Evolutionary conservation across 2,888 invertebrate species (phyloP), one percentile per base, ranked within the genome.

Genomic region (Hermaeophaga mercurialis): DNA sequence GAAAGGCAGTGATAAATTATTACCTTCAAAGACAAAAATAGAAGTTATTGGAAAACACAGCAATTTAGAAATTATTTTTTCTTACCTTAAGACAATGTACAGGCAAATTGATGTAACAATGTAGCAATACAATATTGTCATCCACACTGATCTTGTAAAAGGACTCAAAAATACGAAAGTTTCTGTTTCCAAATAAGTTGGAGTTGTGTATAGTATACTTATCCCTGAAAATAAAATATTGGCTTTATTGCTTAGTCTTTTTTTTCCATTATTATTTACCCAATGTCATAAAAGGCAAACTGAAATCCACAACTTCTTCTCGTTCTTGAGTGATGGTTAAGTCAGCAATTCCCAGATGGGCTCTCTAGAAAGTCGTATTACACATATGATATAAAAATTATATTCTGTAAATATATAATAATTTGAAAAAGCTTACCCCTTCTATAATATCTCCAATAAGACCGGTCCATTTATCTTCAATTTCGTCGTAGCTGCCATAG

Each of bases 271-370:
- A 12, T 11, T 31, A 12, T 38, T 53, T 62, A 65, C 72, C 94
- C 62, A 98, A 80, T 68, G 92, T 94, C 94, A 99, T 96, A 78
- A 97, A 99, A 0, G 98, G 98, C 78, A 94, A 92, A 2, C 95
- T 94, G 74, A 96, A 96, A 76, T 96, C 95, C n/a, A 94, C 93
- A 17, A 85, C 87, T 62, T 88, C 85, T 66, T 94, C 86, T 52
- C 98, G 82, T 49, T 90, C 86, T 74, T 91, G 94, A 4, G 94
- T 99, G 58, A 98, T 96, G 1, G 98, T 97, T 64, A 99, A 80
- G 73, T 98, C 96, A 67, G 95, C 96, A 58, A 98, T 89, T 0
- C 94, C 97, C 66, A 99, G 83, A 75, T 97, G 94, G 7, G 95
- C 95, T 82, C 88, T 89, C 95, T 96, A 79, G 34, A 83, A 80